Percentiles rank a stretch among this genome's conserved stretches.
phyloP scores from a whole-genome alignment of 2,888 invertebrate species.

The Platycheirus albimanus region DNA sequence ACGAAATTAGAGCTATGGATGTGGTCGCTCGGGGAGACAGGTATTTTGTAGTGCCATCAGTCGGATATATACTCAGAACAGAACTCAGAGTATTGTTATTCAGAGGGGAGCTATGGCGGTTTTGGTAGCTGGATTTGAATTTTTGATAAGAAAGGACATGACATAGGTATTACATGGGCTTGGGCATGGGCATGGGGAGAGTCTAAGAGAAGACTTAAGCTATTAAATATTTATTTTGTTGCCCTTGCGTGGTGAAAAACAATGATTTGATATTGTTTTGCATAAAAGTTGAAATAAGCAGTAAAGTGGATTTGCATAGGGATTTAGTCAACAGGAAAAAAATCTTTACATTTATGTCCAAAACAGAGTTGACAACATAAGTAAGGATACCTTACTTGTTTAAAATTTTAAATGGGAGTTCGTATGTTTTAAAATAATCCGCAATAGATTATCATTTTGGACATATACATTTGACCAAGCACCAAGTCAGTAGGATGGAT shows the following conservation, averaged over 20 bases:
- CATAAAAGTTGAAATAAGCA: neutral
- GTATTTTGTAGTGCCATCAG: conserved; percentile 29
- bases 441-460: too few species aligned
- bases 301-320: neutral
- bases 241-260: neutral
- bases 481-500: too few species aligned
- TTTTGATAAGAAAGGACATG: conserved; percentile 64
- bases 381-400: neutral
- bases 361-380: neutral
- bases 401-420: too few species aligned
- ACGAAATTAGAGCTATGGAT: conserved; percentile 67
- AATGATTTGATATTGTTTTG: conserved; percentile 13
- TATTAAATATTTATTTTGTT: conserved; percentile 58
- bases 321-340: too few species aligned
- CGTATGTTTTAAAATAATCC: too few species aligned
- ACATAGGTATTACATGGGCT: conserved; percentile 16
- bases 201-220: conserved; percentile 23
- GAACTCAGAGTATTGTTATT: conserved; percentile 36
- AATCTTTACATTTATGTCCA: neutral
- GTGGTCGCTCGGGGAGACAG: conserved; percentile 50
- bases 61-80: too few species aligned
- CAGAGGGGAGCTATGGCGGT: conserved; percentile 25
- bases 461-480: too few species aligned
- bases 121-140: conserved; percentile 61
- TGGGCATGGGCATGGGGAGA: too few species aligned